phyloP scores from a whole-genome alignment of 2,797 vertebrate genomes.

The Bradypus variegatus region DNA sequence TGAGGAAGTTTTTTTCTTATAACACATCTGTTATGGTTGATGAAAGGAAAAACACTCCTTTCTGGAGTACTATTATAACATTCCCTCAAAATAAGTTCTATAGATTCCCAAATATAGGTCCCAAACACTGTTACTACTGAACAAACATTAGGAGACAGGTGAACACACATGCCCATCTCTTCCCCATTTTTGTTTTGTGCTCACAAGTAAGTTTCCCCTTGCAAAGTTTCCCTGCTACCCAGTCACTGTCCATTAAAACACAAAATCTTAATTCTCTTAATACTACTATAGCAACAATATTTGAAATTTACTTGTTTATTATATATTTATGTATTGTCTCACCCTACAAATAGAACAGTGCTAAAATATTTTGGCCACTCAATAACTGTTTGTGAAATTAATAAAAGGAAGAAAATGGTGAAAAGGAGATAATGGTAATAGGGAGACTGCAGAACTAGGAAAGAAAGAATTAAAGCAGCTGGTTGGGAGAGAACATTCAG shows the following conservation, averaged over 20 bases:
- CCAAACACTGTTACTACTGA: background rate
- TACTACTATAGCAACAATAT: background rate
- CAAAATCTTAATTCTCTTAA: background rate
- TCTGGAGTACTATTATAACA: background rate
- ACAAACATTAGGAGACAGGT: background rate
- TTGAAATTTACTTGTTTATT: background rate
- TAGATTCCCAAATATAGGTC: background rate
- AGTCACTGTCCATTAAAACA: background rate
- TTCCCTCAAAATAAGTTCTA: background rate
- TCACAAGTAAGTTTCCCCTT: background rate
- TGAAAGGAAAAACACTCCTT: background rate
- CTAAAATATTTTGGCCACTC: background rate
- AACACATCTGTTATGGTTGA: background rate
- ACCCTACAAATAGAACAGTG: background rate
- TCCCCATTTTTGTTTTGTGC: conserved; percentile 1
- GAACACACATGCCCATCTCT: background rate
- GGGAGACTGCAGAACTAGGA: background rate
- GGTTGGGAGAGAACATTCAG: background rate
- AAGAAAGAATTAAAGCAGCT: conserved; percentile 3
- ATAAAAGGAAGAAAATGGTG: background rate
- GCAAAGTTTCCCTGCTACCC: background rate
- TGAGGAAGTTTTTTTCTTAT: background rate
- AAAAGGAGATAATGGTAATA: background rate
- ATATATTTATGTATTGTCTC: background rate
- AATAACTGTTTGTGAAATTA: background rate